Percentiles rank a stretch among this genome's conserved stretches.
phyloP scores from a whole-genome alignment of 2,888 invertebrate species.

The Hydrotaea cyrtoneurina region DNA sequence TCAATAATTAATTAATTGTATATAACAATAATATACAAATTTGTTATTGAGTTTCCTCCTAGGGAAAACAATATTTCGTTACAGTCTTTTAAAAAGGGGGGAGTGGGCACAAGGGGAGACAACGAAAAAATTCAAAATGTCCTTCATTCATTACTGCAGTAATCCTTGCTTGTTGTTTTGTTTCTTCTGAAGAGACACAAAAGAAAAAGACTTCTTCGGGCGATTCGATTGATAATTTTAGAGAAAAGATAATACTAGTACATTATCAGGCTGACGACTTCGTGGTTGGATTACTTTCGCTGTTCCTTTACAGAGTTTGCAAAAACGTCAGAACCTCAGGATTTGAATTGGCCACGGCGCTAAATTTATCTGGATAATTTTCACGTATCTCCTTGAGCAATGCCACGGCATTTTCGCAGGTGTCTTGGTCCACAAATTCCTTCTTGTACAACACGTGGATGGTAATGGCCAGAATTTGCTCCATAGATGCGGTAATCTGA shows the following conservation, averaged over 20 bases:
- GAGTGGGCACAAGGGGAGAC: not conserved
- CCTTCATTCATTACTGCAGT: conserved; percentile 9
- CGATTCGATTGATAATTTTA: conserved; percentile 22
- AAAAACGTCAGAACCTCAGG: conserved; percentile 76
- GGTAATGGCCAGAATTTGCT: conserved; percentile 82
- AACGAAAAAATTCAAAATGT: not conserved
- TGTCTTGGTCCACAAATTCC: conserved; percentile 79
- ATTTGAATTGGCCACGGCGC: conserved; percentile 79
- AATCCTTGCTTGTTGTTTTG: not conserved
- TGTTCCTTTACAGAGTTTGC: conserved; percentile 73
- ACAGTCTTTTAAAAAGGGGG: not conserved
- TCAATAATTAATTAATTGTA: conserved; percentile 6
- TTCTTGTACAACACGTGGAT: conserved; percentile 83
- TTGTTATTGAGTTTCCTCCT: not conserved
- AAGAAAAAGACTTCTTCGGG: not conserved
- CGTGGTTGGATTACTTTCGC: not conserved
- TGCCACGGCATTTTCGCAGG: conserved; percentile 78
- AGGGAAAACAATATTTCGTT: not conserved
- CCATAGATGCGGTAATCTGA: conserved; percentile 82
- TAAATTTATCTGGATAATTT: conserved; percentile 83
- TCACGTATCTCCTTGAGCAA: conserved; percentile 83
- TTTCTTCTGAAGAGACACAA: not conserved
- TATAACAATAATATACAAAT: conserved; percentile 14
- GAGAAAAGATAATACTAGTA: conserved; percentile 22
- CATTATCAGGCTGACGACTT: not conserved